Base-by-base conservation (phyloP, 2,888 invertebrate genomes). In the Spisula solida region DNA sequence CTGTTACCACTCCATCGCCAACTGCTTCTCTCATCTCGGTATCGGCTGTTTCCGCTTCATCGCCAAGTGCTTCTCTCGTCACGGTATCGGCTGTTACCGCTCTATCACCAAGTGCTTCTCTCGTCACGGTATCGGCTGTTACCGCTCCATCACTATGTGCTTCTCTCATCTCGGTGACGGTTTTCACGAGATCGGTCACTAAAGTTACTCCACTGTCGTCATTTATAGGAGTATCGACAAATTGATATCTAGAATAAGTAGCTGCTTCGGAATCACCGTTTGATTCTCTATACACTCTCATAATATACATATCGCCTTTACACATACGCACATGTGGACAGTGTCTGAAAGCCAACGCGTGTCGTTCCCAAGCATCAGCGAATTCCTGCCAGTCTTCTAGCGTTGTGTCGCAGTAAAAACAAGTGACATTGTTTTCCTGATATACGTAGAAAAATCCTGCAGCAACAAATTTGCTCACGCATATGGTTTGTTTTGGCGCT, bases 361-460 rank as follows among this genome's bases (percentile, higher is more conserved):
- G 82, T 31, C 41, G 60, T 20, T 82, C 60, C 82, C 82, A 82
- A 0, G 82, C 60, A 60, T 60, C 56, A 60, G 82, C 82, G 1
- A 20, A 20, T 0, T 41, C 41, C n/a, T 55, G 60, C 82, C 60
- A 82, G 60, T 82, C 82, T 60, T n/a, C 20, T 12, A 82, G 41
- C 41, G 20, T 41, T 60, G 18, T 41, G 1, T n/a, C 60, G 41
- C 82, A 82, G n/a, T 60, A 41, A 20, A 60, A 82, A 82, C 82
- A 82, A 8, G 31, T 20, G 0, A 82, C 60, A 20, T 41, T 60
- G 41, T 82, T 60, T 4, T 34, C 60, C 0, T 41, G 5, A 0
- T 34, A n/a, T 12, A 25, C n/a, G 14, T 82, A 82, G 12, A 60
- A 31, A 60, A 82, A 60, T 82, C 82, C 82, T 12, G 82, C 82